These are phyloP conservation scores for Onchidella celtica DNA, from an alignment of 2,888 invertebrate species.

Conservation along the genomic window DNA sequence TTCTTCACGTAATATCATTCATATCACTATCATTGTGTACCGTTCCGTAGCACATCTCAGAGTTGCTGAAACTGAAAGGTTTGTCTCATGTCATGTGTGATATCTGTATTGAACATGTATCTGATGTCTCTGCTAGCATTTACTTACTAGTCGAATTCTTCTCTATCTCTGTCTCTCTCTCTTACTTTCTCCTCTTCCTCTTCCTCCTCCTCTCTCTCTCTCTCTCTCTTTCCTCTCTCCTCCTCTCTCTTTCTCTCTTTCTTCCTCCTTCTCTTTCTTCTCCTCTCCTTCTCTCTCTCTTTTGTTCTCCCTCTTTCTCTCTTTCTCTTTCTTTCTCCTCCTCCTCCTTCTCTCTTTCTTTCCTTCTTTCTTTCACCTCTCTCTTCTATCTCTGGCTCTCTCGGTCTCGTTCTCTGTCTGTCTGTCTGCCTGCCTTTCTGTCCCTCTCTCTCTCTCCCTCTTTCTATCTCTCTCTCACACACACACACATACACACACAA, in stretches of 20 bases:
- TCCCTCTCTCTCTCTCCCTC: no score
- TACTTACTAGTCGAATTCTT: neutral
- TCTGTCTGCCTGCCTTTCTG: neutral
- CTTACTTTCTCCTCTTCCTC: neutral
- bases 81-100: no score
- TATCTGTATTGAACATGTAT: no score
- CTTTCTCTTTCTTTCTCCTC: conserved; percentile 18
- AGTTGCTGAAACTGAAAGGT: no score
- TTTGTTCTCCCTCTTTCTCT: neutral
- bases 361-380: no score
- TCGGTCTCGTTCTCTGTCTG: neutral
- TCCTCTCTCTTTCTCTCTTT: neutral
- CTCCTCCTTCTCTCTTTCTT: conserved; percentile 34
- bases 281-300: neutral
- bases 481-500: no score
- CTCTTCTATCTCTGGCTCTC: no score
- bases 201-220: neutral
- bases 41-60: no score
- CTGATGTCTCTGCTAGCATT: neutral
- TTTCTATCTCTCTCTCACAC: no score
- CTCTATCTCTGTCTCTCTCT: no score
- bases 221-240: neutral
- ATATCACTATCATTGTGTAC: no score
- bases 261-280: neutral
- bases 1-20: no score